phyloP scores from a whole-genome alignment of 2,113 vertebrate species.

The Tragelaphus imberbis region DNA sequence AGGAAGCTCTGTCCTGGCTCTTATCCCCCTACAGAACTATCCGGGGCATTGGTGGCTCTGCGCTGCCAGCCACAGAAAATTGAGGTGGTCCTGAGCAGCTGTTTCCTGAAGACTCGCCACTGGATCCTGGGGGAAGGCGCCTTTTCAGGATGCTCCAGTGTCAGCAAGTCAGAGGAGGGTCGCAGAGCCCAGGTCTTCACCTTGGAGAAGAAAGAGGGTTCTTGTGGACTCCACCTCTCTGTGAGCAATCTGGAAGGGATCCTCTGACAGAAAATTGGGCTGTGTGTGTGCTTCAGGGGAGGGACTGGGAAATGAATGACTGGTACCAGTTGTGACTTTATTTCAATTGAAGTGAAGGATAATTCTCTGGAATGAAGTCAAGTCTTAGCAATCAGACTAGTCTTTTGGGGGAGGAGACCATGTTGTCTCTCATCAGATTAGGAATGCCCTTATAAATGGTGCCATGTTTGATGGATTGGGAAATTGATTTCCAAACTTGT shows the following conservation, averaged over 20 bases:
- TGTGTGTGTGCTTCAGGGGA: neutral
- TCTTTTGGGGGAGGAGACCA: neutral
- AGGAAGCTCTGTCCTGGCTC: neutral
- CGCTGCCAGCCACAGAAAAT: neutral
- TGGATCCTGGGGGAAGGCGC: neutral
- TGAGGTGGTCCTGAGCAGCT: conserved; percentile 19
- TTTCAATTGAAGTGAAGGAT: neutral
- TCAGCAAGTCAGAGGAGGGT: neutral
- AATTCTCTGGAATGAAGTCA: neutral
- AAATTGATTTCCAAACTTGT: neutral
- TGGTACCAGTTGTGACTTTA: neutral
- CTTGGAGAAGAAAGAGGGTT: conserved; percentile 1
- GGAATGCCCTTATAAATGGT: neutral
- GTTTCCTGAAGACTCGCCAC: conserved; percentile 6
- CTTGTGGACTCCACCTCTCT: conserved; percentile 13
- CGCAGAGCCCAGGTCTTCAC: neutral
- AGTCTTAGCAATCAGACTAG: neutral
- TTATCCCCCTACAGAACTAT: conserved; percentile 7
- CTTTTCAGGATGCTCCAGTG: neutral
- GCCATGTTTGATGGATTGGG: neutral
- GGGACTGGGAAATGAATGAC: neutral
- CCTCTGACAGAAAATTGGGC: neutral
- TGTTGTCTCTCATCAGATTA: neutral
- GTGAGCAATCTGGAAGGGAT: conserved; percentile 13
- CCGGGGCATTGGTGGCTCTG: neutral